Evolutionary conservation across 1,140 invertebrate species (phyloP).

Genomic region (Conopomorpha cramerella): DNA sequence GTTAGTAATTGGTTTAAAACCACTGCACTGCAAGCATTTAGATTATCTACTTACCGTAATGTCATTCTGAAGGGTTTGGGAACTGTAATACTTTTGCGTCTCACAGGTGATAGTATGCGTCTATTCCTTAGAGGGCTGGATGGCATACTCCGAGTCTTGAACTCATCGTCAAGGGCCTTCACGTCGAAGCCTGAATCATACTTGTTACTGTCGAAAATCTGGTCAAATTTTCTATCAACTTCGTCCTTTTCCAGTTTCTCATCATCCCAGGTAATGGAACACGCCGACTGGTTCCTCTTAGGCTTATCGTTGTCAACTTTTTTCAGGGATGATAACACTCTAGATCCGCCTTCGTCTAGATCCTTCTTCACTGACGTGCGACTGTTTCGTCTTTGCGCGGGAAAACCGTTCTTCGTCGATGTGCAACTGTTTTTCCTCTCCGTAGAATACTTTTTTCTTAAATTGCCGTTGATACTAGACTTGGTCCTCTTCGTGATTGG

Average conservation of each 20-base stretch:
- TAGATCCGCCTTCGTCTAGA: too few species aligned
- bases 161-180: constrained; percentile 18
- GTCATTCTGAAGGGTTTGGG: constrained; percentile 72
- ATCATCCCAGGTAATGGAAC: constrained; percentile 53
- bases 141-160: constrained; percentile 58
- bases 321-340: too few species aligned
- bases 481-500: too few species aligned
- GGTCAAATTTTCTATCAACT: constrained; percentile 36
- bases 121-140: constrained; percentile 56
- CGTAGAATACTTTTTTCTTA: too few species aligned
- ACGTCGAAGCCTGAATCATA: constrained; percentile 10
- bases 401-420: too few species aligned
- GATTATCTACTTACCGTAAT: constrained; percentile 59
- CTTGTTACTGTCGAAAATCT: constrained; percentile 31
- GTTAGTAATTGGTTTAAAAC: too few species aligned
- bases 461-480: too few species aligned
- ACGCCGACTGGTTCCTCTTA: constrained; percentile 46
- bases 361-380: too few species aligned
- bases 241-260: constrained; percentile 26
- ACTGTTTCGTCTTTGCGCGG: too few species aligned
- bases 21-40: too few species aligned
- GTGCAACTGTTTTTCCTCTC: too few species aligned
- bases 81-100: constrained; percentile 57
- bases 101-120: constrained; percentile 20
- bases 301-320: too few species aligned